Percentiles rank a stretch among this genome's conserved stretches.
phyloP scores from a whole-genome alignment of 2,888 invertebrate species.

The Antheraea assamensis region DNA sequence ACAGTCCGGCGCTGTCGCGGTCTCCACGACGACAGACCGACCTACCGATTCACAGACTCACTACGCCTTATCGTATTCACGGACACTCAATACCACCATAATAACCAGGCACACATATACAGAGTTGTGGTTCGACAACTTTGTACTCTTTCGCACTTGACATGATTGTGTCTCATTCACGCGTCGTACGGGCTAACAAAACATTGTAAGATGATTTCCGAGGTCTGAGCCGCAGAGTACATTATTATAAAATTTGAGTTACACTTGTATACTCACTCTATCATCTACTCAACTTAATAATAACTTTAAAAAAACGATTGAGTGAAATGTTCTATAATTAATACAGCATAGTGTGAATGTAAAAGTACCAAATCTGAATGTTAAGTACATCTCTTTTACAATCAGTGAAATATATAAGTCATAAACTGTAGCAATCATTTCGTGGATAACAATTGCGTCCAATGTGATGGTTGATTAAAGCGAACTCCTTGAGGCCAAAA shows the following conservation, averaged over 20 bases:
- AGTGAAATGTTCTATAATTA: neutral
- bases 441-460: no score
- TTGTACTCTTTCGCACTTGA: constrained; percentile 37
- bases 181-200: constrained; percentile 22
- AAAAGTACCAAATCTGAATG: no score
- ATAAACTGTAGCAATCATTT: no score
- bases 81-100: constrained; percentile 27
- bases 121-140: constrained; percentile 32
- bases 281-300: no score
- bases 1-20: constrained; percentile 66
- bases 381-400: no score
- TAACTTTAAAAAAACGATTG: neutral
- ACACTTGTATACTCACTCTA: neutral
- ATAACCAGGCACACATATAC: constrained; percentile 27
- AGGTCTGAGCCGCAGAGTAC: neutral
- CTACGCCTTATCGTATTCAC: constrained; percentile 47
- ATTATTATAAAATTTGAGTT: neutral
- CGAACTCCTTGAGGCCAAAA: no score
- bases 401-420: no score
- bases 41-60: constrained; percentile 20
- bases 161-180: constrained; percentile 36
- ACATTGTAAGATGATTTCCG: neutral
- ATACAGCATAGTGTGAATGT: neutral
- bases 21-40: constrained; percentile 69
- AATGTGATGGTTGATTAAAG: no score